These are phyloP conservation scores for Pogonocichla stellata DNA, from an alignment of 2,113 vertebrate genomes.

Conservation along the genomic window DNA sequence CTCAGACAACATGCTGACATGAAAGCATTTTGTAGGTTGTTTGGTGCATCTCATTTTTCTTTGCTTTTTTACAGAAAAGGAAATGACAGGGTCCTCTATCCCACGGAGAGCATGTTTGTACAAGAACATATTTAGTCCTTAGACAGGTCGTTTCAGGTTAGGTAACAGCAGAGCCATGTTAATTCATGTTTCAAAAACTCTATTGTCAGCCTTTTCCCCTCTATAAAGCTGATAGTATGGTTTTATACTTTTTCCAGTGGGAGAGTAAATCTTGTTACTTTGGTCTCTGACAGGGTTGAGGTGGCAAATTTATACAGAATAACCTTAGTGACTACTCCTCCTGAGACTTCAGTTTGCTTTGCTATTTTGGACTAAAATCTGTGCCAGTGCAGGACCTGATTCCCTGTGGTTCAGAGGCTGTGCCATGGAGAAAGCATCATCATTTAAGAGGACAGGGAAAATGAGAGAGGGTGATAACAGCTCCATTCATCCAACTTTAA, in stretches of 20 bases:
- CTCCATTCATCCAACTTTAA: conserved; percentile 4
- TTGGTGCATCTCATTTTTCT: neutral
- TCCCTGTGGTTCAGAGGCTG: neutral
- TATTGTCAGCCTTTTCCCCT: neutral
- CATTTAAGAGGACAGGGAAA: neutral
- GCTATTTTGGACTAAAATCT: neutral
- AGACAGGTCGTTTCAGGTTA: neutral
- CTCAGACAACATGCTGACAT: neutral
- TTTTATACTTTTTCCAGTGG: neutral
- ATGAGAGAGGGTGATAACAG: neutral
- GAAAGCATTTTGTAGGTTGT: neutral
- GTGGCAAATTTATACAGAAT: neutral
- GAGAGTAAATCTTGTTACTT: neutral
- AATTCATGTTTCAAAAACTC: neutral
- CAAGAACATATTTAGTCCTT: neutral
- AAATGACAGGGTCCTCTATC: neutral
- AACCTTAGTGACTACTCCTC: neutral
- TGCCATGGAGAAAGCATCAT: neutral
- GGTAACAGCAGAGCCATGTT: neutral
- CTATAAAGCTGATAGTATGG: neutral
- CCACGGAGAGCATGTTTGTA: neutral
- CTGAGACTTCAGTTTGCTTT: neutral
- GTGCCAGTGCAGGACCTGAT: neutral
- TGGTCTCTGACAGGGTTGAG: neutral
- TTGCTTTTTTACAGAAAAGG: neutral